Percentiles rank a stretch among this genome's conserved stretches.
Evolutionary conservation across 2,113 vertebrate genomes (phyloP).

Genomic region (Mohoua ochrocephala): DNA sequence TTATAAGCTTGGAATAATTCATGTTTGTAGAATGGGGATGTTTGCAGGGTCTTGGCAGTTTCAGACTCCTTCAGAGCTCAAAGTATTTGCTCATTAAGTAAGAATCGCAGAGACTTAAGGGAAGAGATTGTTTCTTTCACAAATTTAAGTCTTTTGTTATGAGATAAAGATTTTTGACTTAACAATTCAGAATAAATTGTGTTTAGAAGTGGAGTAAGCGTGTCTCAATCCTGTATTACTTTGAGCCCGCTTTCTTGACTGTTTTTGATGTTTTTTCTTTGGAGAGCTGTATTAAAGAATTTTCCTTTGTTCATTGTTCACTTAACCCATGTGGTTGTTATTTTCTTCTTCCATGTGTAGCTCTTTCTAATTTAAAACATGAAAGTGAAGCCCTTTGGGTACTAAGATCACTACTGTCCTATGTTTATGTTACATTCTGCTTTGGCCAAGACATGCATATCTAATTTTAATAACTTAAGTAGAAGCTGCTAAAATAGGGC

Average conservation of each 20-base stretch:
- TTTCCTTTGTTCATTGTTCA: background rate
- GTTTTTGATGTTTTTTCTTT: background rate
- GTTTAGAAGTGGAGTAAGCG: background rate
- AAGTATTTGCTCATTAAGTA: background rate
- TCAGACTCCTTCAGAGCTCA: background rate
- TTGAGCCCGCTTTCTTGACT: background rate
- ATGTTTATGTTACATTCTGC: background rate
- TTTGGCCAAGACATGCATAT: background rate
- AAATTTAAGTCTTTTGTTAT: background rate
- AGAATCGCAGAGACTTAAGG: background rate
- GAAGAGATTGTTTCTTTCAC: background rate
- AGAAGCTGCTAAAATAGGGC: background rate
- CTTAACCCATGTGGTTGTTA: background rate
- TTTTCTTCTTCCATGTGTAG: background rate
- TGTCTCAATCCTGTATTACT: background rate
- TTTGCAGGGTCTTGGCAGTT: background rate
- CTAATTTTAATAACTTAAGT: background rate
- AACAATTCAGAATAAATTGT: background rate
- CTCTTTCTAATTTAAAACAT: background rate
- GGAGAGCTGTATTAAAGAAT: background rate
- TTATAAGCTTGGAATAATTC: background rate
- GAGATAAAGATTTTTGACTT: background rate
- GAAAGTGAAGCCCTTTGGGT: background rate
- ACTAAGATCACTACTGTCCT: background rate
- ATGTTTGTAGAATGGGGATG: background rate